Conservation (phyloP, 2,797 vertebrate species). For the Poeciliopsis infans region DNA sequence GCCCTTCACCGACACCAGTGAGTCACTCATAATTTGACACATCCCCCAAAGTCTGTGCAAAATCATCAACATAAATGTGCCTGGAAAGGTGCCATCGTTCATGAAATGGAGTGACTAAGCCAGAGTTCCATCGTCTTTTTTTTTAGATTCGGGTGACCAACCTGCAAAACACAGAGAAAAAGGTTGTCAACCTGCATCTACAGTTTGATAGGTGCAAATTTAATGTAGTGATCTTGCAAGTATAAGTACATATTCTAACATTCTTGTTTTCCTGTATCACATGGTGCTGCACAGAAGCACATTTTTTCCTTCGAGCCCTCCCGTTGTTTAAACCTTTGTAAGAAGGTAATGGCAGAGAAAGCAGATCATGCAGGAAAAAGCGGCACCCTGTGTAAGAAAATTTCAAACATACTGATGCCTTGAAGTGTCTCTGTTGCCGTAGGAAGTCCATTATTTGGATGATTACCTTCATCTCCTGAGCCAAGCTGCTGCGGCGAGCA, state of each 20-base stretch:
- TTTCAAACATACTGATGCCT: constrained; percentile 34
- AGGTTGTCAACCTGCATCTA: not conserved
- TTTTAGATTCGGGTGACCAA: not conserved
- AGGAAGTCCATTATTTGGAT: constrained; percentile 70
- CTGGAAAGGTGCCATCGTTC: too few relatives aligned
- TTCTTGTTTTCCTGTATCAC: not conserved
- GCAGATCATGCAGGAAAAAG: constrained; percentile 24
- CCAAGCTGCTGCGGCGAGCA: constrained; percentile 1
- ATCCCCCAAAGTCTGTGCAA: not conserved
- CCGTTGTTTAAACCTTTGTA: constrained; percentile 11
- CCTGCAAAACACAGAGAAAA: not conserved
- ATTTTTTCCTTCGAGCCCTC: not conserved
- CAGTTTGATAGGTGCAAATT: not conserved
- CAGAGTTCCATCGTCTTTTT: not conserved
- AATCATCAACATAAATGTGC: not conserved
- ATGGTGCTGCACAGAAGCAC: not conserved
- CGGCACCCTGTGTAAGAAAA: constrained; percentile 12
- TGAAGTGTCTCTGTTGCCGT: constrained; percentile 37
- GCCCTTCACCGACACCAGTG: not conserved
- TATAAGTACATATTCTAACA: not conserved
- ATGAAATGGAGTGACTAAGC: too few relatives aligned
- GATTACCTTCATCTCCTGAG: constrained; percentile 61
- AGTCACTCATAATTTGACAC: not conserved
- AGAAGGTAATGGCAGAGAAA: constrained; percentile 26
- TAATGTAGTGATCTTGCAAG: not conserved